phyloP scores from a whole-genome alignment of 2,888 invertebrate species.

The Epistrophe grossulariae region DNA sequence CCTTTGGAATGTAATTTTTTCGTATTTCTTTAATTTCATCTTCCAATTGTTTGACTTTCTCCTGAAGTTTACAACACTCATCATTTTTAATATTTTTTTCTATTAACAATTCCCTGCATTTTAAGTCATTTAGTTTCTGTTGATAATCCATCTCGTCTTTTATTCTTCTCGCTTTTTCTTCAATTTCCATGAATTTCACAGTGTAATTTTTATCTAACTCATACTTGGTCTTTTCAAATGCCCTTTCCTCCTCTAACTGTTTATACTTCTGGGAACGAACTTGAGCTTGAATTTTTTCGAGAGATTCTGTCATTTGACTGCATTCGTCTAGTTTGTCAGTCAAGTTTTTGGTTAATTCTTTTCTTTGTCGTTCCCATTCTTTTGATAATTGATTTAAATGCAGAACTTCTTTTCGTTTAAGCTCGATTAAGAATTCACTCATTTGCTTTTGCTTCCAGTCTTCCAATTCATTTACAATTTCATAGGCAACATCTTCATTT shows the following conservation, averaged over 20 bases:
- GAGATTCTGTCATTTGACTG: constrained; percentile 85
- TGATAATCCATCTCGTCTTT: constrained; percentile 86
- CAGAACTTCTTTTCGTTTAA: constrained; percentile 86
- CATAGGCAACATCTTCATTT: constrained; percentile 36
- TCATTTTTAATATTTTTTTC: constrained; percentile 83
- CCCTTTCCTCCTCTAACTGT: constrained; percentile 67
- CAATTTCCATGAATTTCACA: constrained; percentile 85
- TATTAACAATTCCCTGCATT: constrained; percentile 84
- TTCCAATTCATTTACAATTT: constrained; percentile 88
- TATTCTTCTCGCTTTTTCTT: constrained; percentile 86
- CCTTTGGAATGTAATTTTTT: constrained; percentile 87
- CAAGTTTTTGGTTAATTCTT: constrained; percentile 86
- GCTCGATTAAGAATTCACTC: constrained; percentile 86
- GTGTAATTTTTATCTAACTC: constrained; percentile 86
- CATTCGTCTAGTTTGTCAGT: constrained; percentile 87
- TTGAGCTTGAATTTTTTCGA: constrained; percentile 82
- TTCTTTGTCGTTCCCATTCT: constrained; percentile 86
- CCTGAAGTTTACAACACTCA: constrained; percentile 81
- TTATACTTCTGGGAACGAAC: constrained; percentile 56
- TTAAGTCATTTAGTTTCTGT: constrained; percentile 84
- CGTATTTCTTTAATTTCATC: constrained; percentile 82
- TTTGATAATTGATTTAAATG: constrained; percentile 85
- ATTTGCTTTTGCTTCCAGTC: constrained; percentile 90
- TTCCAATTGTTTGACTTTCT: constrained; percentile 78
- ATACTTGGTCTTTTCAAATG: constrained; percentile 85